Evolutionary conservation across 2,888 invertebrate species (phyloP).

Genomic region (Ophion costatus): DNA sequence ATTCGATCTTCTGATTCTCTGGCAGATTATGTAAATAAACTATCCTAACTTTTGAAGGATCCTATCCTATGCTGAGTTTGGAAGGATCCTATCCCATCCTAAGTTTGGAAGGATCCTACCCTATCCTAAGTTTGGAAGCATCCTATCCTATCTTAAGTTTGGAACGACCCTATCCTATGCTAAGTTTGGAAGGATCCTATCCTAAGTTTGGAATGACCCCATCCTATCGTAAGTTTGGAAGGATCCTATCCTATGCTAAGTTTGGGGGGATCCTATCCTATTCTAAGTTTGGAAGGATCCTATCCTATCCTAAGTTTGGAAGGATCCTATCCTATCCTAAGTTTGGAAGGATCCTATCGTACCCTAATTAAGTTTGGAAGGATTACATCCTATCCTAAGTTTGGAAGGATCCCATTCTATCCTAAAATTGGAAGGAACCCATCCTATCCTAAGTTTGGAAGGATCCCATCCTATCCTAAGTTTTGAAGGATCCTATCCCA

Average conservation of each 20-base stretch:
- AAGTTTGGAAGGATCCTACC: conserved; percentile 44
- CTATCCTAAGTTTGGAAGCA: conserved; percentile 33
- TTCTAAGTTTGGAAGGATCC: conserved; percentile 46
- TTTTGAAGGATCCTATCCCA: conserved; percentile 37
- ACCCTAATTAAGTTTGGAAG: too few relatives aligned
- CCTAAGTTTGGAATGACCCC: too few relatives aligned
- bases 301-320: too few relatives aligned
- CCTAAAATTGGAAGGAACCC: conserved; percentile 29
- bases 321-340: conserved; percentile 54
- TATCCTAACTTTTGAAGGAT: conserved; percentile 45
- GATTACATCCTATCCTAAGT: conserved; percentile 56
- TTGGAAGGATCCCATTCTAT: conserved; percentile 27
- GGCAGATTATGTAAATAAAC: conserved; percentile 43
- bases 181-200: conserved; percentile 34
- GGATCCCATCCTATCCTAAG: too few relatives aligned
- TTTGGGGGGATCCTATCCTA: conserved; percentile 36
- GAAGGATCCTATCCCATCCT: conserved; percentile 53
- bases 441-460: conserved; percentile 52
- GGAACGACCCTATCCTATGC: too few relatives aligned
- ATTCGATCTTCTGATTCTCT: too few relatives aligned
- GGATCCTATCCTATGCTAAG: too few relatives aligned
- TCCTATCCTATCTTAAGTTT: conserved; percentile 57
- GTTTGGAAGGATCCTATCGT: conserved; percentile 38
- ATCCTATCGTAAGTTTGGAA: conserved; percentile 52
- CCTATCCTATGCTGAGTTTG: too few relatives aligned